Conservation (phyloP, 1,140 invertebrate genomes). For the Eufriesea mexicana region DNA sequence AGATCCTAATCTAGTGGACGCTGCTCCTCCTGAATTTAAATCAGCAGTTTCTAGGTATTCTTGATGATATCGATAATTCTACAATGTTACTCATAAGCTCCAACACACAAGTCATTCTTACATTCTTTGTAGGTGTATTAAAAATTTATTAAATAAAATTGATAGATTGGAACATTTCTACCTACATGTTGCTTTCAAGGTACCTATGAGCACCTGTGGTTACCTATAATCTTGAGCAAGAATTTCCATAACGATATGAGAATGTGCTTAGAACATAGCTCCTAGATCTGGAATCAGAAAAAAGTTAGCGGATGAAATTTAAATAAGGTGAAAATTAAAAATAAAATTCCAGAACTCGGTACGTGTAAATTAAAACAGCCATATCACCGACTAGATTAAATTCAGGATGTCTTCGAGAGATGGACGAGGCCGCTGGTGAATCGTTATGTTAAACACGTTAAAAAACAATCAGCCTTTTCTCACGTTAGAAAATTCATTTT, state of each 20-base stretch:
- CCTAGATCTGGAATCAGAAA: neutral
- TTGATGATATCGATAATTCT: neutral
- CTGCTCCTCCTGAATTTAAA: neutral
- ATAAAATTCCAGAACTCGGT: neutral
- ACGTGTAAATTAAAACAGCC: neutral
- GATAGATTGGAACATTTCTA: neutral
- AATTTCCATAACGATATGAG: neutral
- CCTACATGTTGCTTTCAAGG: neutral
- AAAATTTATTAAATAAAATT: neutral
- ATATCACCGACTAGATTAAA: neutral
- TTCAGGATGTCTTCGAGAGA: neutral
- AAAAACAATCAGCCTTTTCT: constrained; percentile 51
- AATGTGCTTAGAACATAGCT: neutral
- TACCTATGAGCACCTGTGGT: neutral
- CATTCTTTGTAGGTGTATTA: too few relatives aligned
- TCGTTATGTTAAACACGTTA: constrained; percentile 2
- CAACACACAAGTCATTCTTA: neutral
- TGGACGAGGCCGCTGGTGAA: constrained; percentile 1
- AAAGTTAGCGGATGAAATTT: neutral
- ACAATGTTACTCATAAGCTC: neutral
- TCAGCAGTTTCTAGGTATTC: neutral
- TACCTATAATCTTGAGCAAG: neutral
- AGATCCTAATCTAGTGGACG: neutral
- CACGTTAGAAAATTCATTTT: constrained; percentile 34
- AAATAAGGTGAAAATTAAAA: neutral